These are phyloP conservation scores for Paguma larvata DNA, from an alignment of 2,797 vertebrate species.

Conservation along the genomic window DNA sequence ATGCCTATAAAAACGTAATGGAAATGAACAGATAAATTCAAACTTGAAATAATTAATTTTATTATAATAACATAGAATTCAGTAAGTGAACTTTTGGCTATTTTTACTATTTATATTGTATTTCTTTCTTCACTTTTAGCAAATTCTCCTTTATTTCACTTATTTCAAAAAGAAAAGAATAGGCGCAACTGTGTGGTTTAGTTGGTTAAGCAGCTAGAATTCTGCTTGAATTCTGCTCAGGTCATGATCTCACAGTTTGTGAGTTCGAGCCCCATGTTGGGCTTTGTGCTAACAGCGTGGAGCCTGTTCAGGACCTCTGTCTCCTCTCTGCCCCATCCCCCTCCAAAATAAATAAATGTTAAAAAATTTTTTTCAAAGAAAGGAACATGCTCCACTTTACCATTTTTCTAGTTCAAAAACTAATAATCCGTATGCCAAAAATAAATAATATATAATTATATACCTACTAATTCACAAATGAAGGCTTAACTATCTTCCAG, in stretches of 20 bases:
- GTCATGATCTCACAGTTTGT: too few species aligned
- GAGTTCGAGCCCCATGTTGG: too few species aligned
- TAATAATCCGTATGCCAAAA: neutral
- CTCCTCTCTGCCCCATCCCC: too few species aligned
- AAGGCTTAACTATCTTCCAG: neutral
- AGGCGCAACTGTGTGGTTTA: too few species aligned
- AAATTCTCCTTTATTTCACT: neutral
- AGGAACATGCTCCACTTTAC: neutral
- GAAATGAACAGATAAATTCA: neutral
- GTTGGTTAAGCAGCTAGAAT: too few species aligned
- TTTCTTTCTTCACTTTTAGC: neutral
- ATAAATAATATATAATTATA: neutral
- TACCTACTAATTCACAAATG: neutral
- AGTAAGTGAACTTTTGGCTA: neutral
- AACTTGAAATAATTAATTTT: neutral
- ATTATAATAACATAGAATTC: neutral
- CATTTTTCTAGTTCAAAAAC: neutral
- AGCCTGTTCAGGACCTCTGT: too few species aligned
- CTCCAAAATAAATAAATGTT: too few species aligned
- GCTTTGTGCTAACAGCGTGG: too few species aligned
- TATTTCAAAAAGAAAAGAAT: neutral
- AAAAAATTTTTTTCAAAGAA: too few species aligned
- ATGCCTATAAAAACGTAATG: neutral
- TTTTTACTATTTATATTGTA: neutral
- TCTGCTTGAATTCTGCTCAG: too few species aligned